Evolutionary conservation across 2,888 invertebrate species (phyloP).

Genomic region (Incurvaria masculella): DNA sequence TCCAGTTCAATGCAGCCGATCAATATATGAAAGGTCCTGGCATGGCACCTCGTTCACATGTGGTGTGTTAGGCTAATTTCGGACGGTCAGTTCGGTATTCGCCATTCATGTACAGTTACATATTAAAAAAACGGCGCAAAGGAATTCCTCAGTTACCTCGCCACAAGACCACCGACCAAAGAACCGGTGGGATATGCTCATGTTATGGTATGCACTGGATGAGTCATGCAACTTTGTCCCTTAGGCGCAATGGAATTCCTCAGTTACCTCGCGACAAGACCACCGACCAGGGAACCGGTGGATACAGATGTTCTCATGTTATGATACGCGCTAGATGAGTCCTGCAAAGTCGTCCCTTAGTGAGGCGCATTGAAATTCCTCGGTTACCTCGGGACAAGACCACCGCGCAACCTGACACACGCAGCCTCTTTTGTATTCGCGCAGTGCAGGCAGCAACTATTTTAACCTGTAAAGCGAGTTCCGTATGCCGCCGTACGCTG

Average conservation of each 20-base stretch:
- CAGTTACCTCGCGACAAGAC: no score
- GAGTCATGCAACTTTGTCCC: background rate
- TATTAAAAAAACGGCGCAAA: no score
- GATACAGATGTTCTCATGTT: background rate
- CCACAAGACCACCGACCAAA: no score
- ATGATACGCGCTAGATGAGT: background rate
- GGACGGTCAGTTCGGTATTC: no score
- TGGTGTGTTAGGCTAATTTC: no score
- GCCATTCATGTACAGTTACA: no score
- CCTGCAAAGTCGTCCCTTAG: background rate
- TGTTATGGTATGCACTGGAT: background rate
- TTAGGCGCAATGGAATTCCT: background rate
- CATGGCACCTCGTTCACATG: no score
- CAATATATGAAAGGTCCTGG: no score
- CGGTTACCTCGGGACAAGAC: background rate
- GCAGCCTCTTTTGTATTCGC: background rate
- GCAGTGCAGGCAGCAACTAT: background rate
- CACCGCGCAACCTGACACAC: background rate
- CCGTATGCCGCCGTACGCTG: background rate
- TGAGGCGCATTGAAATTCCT: background rate
- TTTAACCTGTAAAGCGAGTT: background rate
- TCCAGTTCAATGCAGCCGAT: no score
- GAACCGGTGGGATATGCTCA: background rate
- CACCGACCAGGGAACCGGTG: background rate
- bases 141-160: no score